These are phyloP conservation scores for Uloborus plumipes DNA, from an alignment of 2,888 invertebrate species.

Conservation along the genomic window DNA sequence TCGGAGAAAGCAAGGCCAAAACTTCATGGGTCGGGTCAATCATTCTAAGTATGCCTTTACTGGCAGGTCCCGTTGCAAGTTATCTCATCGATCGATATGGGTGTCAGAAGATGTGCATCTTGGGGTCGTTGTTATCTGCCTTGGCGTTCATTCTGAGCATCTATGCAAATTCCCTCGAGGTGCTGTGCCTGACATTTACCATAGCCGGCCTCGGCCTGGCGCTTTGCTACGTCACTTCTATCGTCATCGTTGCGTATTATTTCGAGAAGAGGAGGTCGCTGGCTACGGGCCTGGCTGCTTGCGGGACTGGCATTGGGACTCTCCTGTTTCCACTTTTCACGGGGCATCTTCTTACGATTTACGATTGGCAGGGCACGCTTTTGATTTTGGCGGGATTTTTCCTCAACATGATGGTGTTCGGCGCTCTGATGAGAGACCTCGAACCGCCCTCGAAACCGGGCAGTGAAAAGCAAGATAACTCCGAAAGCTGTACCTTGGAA, in stretches of 20 bases:
- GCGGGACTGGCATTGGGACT: slow-evolving; percentile 88
- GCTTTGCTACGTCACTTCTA: slow-evolving; percentile 88
- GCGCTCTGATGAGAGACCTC: slow-evolving; percentile 86
- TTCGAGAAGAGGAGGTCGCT: slow-evolving; percentile 87
- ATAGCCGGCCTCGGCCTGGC: slow-evolving; percentile 88
- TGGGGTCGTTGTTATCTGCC: slow-evolving; percentile 82
- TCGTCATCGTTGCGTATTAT: slow-evolving; percentile 90
- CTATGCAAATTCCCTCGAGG: slow-evolving; percentile 80
- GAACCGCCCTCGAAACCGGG: slow-evolving; percentile 72
- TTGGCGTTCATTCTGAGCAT: slow-evolving; percentile 84
- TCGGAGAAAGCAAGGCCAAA: slow-evolving; percentile 85
- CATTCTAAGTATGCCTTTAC: slow-evolving; percentile 90
- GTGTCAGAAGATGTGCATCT: slow-evolving; percentile 83
- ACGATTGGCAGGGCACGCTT: slow-evolving; percentile 87
- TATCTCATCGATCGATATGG: slow-evolving; percentile 87
- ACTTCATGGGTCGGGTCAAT: slow-evolving; percentile 92
- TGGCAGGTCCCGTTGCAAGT: slow-evolving; percentile 88
- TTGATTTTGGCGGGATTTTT: slow-evolving; percentile 85
- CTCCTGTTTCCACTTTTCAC: slow-evolving; percentile 87
- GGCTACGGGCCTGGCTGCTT: slow-evolving; percentile 88
- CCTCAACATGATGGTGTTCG: slow-evolving; percentile 85
- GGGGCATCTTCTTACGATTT: slow-evolving; percentile 79
- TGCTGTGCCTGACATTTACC: slow-evolving; percentile 85
- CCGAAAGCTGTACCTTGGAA: slow-evolving; percentile 54
- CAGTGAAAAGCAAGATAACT: slow-evolving; percentile 74